Evolutionary conservation across 92 coral and sea anemone species (phyloP), one percentile per base, ranked within the genome.

Genomic region (Epizoanthus rinbou): DNA sequence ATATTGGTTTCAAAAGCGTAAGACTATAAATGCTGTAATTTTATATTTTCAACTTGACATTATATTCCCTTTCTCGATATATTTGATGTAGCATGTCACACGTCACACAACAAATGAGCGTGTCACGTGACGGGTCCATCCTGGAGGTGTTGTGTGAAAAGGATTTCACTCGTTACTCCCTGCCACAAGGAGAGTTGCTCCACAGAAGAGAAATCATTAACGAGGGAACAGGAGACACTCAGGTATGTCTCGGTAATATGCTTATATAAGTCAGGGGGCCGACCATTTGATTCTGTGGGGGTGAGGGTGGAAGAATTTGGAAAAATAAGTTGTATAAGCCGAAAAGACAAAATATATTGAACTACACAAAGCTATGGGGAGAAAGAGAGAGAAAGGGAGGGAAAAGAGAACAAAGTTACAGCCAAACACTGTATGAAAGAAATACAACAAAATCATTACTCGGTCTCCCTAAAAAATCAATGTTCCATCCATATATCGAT

Each of bases 191-290:
- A 39, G 71, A 62, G 8, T 22, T 78, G 8, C 59, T 62, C 41
- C 25, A 78, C 23, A 43, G 57, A 9, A 43, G 25, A 62, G 82
- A 62, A 78, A 78, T 78, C 54, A 62, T 78, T 60, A 71, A 78
- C 39, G 82, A 78, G 71, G 82, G 52, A 37, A 78, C 82, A 16
- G 82, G 82, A 43, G 82, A 78, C 47, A 78, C 17, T 78, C 82
- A 78, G 69, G 82, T 78, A 8, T 19, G 71, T 63, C 54, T 15
- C 11, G 25, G n/a, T 18, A 5, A 11, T 25, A 64, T 3, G 6
- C 24, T 64, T 16, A 35, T 35, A 35, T n/a, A n/a, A n/a, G n/a
- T n/a, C n/a, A n/a, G n/a, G n/a, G n/a, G 31, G 31, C 31, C 31
- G 25, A 19, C 31, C 31, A 28, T 28, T 28, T 28, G 31, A 28